Percentiles rank a stretch among this genome's conserved stretches.
These are phyloP conservation scores for Parthenolecanium corni DNA, from an alignment of 2,888 invertebrate species.

Conservation along the genomic window DNA sequence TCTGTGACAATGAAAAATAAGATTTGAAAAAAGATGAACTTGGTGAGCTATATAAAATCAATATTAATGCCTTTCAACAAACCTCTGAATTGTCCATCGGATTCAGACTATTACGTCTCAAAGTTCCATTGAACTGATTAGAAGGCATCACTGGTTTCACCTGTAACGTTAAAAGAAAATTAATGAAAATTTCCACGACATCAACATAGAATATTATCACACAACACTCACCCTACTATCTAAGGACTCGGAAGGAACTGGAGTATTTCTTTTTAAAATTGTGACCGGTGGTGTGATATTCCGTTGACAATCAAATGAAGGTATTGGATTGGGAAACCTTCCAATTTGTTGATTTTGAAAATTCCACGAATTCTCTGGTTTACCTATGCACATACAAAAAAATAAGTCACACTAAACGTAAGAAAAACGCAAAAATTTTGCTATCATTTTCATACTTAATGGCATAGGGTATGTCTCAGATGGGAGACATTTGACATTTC, in stretches of 20 bases:
- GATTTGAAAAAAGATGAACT: not conserved
- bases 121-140: no score
- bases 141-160: no score
- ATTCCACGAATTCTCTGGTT: not conserved
- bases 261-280: conserved; percentile 5
- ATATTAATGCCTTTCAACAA: not conserved
- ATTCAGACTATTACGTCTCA: no score
- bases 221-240: not conserved
- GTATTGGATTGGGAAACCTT: not conserved
- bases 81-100: no score
- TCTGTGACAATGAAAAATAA: conserved; percentile 10
- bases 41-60: not conserved
- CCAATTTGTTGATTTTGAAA: not conserved
- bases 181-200: not conserved
- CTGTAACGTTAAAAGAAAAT: not conserved
- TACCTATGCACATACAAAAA: not conserved
- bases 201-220: not conserved
- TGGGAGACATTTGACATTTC: conserved; percentile 2
- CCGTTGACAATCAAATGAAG: not conserved
- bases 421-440: no score
- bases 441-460: not conserved
- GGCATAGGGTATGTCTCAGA: not conserved
- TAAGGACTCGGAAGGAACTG: not conserved
- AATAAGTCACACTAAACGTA: no score
- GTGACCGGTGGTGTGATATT: conserved; percentile 5